Evolutionary conservation across 2,888 invertebrate genomes (phyloP).

Genomic region (Microplitis manilae): DNA sequence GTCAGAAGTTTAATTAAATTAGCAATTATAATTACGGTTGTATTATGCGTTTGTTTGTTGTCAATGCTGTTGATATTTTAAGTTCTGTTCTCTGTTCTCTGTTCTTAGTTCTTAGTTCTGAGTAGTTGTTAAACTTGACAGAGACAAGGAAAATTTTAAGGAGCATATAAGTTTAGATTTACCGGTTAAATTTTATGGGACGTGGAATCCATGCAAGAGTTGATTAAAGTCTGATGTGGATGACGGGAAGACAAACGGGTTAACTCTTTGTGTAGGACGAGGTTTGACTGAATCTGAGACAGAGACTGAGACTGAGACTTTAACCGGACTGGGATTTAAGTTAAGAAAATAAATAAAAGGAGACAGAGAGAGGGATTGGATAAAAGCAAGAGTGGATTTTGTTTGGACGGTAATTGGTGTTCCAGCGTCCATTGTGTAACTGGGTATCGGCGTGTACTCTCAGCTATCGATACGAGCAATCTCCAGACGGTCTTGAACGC

Average conservation of each 20-base stretch:
- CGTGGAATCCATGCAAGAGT: constrained; percentile 22
- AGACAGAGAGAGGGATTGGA: constrained; percentile 4
- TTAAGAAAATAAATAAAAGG: neutral
- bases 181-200: constrained; percentile 24
- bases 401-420: constrained; percentile 40
- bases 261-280: neutral
- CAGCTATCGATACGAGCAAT: constrained; percentile 59
- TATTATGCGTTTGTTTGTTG: constrained; percentile 13
- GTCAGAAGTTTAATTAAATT: constrained; percentile 66
- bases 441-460: constrained; percentile 60
- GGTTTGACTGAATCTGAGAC: neutral
- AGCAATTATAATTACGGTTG: constrained; percentile 68
- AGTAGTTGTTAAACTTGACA: too few species aligned
- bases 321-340: constrained; percentile 28
- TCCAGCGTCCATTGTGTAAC: constrained; percentile 62
- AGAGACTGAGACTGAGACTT: neutral
- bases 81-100: too few species aligned
- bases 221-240: constrained; percentile 26
- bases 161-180: constrained; percentile 11
- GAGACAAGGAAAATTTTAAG: neutral
- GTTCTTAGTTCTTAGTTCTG: too few species aligned
- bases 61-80: neutral
- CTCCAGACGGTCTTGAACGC: constrained; percentile 55
- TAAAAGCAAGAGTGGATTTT: constrained; percentile 23
- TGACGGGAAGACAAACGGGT: constrained; percentile 33